Evolutionary conservation across 2,797 vertebrate genomes (phyloP), one percentile per base, ranked within the genome.

Genomic region (Helarctos malayanus): DNA sequence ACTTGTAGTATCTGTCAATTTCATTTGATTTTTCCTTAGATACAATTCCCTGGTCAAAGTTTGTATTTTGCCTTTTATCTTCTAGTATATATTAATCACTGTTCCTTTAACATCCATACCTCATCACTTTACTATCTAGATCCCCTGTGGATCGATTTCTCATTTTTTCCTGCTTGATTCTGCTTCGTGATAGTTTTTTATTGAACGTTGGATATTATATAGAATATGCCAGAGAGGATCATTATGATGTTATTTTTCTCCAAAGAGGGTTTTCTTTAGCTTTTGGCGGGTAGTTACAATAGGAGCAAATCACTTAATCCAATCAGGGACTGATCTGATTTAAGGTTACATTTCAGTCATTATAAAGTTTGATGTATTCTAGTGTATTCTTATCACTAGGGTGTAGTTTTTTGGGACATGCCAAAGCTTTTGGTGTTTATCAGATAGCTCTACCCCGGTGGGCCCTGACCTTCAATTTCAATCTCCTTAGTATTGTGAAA

Each of bases 271-370:
- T 90, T 69, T 80, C 80, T 75, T 80, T 52, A 91, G 52, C 14
- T 79, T 91, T 94, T 91, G 82, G 29, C 41, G 78, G 45, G 16
- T 27, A 69, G n/a, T 71, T 59, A 52, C 56, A 87, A 75, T 75
- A 47, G 61, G 38, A 95, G 27, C 41, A 85, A 92, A 85, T 91
- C 41, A 73, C 56, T 84, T 95, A 94, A 95, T 91, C 56, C 49
- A 75, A 15, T 84, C 56, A 84, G 71, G 49, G n/a, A 75, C 38
- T 92, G 65, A 81, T 49, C 29, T 75, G 79, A 84, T 65, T 95
- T 41, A 84, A 75, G 29, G 11, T 21, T 79, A 32, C 19, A 32
- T 23, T 91, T 65, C 49, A 89, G 56, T 80, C 16, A 59, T 32
- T 83, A 23, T 56, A 89, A 89, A 21, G n/a, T 68, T 61, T 86